Evolutionary conservation across 2,888 invertebrate genomes (phyloP).

Genomic region (Acleris literana): DNA sequence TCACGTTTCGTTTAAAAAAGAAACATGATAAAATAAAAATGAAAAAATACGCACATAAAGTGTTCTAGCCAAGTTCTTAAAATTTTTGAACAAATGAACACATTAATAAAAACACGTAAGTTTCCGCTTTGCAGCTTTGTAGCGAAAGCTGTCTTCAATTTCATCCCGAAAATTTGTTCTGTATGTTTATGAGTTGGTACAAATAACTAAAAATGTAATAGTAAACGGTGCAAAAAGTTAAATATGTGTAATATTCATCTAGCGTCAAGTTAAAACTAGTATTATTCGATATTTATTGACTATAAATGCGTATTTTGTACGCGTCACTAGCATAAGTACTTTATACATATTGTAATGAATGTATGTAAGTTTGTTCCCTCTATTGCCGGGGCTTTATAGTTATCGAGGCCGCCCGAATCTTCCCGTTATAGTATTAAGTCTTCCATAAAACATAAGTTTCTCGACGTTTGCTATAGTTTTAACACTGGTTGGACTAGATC

Average conservation of each 20-base stretch:
- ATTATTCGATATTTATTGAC: constrained; percentile 50
- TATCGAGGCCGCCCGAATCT: constrained; percentile 27
- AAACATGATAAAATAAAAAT: background rate
- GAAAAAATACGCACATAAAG: background rate
- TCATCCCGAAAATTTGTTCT: too few species aligned
- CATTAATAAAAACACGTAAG: too few species aligned
- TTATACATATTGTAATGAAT: constrained; percentile 35
- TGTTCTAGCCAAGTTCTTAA: constrained; percentile 1
- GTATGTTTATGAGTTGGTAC: constrained; percentile 1
- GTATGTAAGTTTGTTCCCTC: constrained; percentile 22
- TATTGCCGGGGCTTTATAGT: constrained; percentile 27
- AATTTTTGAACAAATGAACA: background rate
- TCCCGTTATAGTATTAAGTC: constrained; percentile 34
- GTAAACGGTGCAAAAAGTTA: constrained; percentile 42
- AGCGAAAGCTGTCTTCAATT: too few species aligned
- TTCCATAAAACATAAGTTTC: constrained; percentile 36
- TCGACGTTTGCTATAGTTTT: constrained; percentile 5
- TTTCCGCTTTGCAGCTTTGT: too few species aligned
- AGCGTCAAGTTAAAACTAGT: constrained; percentile 62
- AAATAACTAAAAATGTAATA: constrained; percentile 38
- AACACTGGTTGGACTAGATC: constrained; percentile 8
- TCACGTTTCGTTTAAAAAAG: constrained; percentile 2
- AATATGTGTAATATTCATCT: constrained; percentile 65
- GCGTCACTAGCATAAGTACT: constrained; percentile 39
- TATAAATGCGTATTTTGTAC: constrained; percentile 42